A percentile compares a stretch with the other conserved stretches of the same genome.
Conservation (phyloP, 2,113 vertebrate species). For the Montifringilla adamsi region DNA sequence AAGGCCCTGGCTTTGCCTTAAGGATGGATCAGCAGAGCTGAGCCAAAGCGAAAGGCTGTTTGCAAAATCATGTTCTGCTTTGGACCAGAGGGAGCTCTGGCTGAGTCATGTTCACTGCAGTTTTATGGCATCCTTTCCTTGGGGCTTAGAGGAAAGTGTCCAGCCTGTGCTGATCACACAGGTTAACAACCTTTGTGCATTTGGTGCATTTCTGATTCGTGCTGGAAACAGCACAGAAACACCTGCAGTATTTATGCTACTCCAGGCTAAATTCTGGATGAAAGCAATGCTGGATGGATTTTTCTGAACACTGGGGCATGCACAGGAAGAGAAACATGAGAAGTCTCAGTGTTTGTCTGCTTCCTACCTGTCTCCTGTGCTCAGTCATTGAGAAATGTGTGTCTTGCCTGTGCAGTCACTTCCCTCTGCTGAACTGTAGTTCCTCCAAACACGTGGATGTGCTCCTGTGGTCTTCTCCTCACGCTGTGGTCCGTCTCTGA, state of each 20-base stretch:
- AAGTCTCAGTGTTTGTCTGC: not conserved
- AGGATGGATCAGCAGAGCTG: not conserved
- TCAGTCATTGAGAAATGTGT: not conserved
- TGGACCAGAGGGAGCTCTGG: not conserved
- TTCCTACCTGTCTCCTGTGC: not conserved
- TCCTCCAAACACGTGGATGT: accelerated
- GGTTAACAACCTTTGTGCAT: not conserved
- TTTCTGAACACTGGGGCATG: not conserved
- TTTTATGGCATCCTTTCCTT: not conserved
- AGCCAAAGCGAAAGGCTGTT: accelerated
- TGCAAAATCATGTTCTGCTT: not conserved
- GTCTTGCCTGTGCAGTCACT: not conserved
- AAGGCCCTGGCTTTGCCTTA: not conserved
- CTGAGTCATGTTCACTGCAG: not conserved
- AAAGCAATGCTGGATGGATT: not conserved
- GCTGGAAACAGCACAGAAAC: not conserved
- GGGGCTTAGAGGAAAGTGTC: not conserved
- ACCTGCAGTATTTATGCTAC: not conserved
- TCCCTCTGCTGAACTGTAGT: not conserved
- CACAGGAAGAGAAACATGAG: not conserved
- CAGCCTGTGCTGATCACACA: not conserved
- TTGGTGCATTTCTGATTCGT: not conserved
- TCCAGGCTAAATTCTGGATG: not conserved
- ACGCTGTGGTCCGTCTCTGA: not conserved
- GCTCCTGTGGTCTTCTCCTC: not conserved